Conservation (phyloP, 2,113 vertebrate species). For the Etheostoma cragini region DNA sequence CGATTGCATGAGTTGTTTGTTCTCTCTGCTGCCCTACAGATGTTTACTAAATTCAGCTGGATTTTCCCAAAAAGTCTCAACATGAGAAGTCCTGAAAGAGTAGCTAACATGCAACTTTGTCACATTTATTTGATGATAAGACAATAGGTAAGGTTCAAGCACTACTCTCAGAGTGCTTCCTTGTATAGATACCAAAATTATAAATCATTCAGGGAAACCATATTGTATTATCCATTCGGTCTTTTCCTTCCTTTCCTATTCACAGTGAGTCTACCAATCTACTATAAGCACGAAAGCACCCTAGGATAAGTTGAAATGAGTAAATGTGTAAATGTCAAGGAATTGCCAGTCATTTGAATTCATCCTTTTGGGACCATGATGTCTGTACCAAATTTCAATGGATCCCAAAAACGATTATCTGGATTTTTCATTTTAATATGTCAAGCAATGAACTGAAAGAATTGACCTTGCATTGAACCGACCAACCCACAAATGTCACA, state of each 20-base stretch:
- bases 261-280: too few species aligned
- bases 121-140: neutral
- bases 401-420: neutral
- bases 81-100: neutral
- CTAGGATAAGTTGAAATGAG: too few species aligned
- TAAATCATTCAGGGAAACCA: neutral
- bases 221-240: neutral
- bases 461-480: neutral
- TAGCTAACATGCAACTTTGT: neutral
- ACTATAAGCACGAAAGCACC: too few species aligned
- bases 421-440: neutral
- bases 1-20: conserved; percentile 2
- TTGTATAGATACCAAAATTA: neutral
- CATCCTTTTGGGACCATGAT: neutral
- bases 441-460: neutral
- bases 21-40: neutral
- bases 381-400: neutral
- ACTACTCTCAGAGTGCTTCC: neutral
- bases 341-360: neutral
- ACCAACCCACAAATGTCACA: neutral
- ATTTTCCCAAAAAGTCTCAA: conserved; percentile 3
- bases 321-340: too few species aligned
- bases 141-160: neutral
- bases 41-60: conserved; percentile 11
- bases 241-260: neutral